Evolutionary conservation across 2,797 vertebrate species (phyloP), one percentile per base, ranked within the genome.

Genomic region (Pelobates cultripes): DNA sequence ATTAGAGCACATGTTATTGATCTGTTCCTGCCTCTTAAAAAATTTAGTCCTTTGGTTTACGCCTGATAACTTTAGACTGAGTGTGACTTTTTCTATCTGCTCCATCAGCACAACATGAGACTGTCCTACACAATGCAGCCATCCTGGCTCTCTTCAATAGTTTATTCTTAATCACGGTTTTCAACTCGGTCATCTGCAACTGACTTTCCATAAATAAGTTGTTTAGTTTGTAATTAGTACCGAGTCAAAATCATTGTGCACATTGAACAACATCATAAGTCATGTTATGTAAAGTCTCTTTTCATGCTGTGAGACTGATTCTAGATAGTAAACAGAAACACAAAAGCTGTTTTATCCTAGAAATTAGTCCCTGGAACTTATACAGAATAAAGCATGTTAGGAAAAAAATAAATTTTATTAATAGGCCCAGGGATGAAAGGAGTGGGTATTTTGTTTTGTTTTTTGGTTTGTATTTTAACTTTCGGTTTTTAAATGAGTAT

Each of bases 131-230:
- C 76, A 79, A 70, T 83, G 80, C 85, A 86, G 84, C 70, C 28
- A 88, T 87, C 85, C 83, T 79, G 86, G 86, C 82, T 89, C 86
- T 76, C 71, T 87, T 88, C 89, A 91, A 89, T 87, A 86, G 87
- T 87, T 84, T 78, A 73, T 72, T 90, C 84, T 86, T 85, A 88
- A 87, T 86, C 77, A 79, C 83, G 61, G 73, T 83, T 90, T 83
- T 74, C 61, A 51, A 86, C 79, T 87, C 88, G 85, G 87, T 79
- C 77, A 88, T 85, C 64, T 47, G 71, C 76, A 69, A 63, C 68
- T 77, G 63, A 70, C 79, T 60, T 80, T 43, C 15, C 10, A 70
- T 14, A 69, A 57, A 69, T 28, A 69, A 14, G 43, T 6, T 17
- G 43, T 44, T 70, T 44, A 41, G 41, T 61, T 43, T 60, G 40